phyloP scores from a whole-genome alignment of 2,888 invertebrate species.

The Zootermopsis nevadensis region DNA sequence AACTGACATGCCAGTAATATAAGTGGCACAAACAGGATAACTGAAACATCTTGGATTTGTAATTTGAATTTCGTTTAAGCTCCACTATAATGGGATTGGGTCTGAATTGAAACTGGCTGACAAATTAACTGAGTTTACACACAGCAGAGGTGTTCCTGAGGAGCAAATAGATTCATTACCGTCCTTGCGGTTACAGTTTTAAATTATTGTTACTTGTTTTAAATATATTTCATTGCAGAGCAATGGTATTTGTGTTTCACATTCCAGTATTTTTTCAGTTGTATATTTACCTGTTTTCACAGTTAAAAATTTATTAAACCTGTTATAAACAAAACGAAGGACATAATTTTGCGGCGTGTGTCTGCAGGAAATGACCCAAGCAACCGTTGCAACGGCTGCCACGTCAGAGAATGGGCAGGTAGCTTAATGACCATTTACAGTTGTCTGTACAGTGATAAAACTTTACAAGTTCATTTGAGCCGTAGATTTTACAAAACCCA shows the following conservation, averaged over 20 bases:
- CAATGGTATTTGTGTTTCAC: neutral
- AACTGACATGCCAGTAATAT: too few species aligned
- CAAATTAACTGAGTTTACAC: too few species aligned
- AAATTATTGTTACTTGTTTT: neutral
- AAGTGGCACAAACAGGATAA: too few species aligned
- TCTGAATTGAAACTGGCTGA: too few species aligned
- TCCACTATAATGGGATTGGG: too few species aligned
- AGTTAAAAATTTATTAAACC: neutral
- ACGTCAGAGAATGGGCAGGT: neutral
- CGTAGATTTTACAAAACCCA: constrained; percentile 10
- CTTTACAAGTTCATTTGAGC: constrained; percentile 8
- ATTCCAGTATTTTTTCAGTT: neutral
- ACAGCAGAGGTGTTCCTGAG: too few species aligned
- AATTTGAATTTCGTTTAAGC: too few species aligned
- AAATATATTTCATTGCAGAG: neutral
- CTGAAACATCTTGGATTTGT: too few species aligned
- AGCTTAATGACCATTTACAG: constrained; percentile 24
- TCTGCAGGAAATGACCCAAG: neutral
- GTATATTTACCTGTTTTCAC: neutral
- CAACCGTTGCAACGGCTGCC: neutral
- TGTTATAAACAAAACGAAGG: neutral
- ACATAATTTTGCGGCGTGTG: neutral
- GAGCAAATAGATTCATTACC: too few species aligned
- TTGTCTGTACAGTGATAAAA: neutral
- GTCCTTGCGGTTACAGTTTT: too few species aligned